A percentile compares a stretch with the other conserved stretches of the same genome.
Conservation (phyloP, 1,140 invertebrate species). For the Globodera ellingtonae region DNA sequence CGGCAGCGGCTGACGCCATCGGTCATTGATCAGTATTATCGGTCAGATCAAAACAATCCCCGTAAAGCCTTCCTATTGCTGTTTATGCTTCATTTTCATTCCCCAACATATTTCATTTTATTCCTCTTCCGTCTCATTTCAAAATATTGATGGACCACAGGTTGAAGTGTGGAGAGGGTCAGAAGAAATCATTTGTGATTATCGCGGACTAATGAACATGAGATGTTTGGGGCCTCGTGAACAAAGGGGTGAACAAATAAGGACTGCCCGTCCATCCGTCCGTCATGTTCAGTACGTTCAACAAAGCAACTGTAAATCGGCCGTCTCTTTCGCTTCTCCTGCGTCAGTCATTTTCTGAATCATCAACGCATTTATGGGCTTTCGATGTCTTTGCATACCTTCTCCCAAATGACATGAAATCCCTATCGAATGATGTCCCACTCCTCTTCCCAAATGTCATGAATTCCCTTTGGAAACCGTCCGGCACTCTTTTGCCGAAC, state of each 20-base stretch:
- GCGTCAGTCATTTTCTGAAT: neutral
- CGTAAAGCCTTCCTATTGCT: neutral
- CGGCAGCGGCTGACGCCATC: neutral
- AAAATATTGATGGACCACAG: neutral
- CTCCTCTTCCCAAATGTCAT: slow-evolving; percentile 33
- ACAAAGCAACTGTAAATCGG: no score
- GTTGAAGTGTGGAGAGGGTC: neutral
- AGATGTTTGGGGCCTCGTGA: no score
- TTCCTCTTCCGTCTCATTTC: neutral
- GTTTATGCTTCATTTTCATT: neutral
- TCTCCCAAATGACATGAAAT: slow-evolving; percentile 22
- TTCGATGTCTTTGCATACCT: neutral
- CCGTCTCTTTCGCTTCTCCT: no score
- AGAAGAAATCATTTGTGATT: neutral
- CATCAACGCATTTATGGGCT: neutral
- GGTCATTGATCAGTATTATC: neutral
- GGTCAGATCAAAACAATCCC: neutral
- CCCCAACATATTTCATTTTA: neutral
- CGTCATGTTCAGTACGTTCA: neutral
- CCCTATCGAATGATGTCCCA: neutral
- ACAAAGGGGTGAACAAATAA: neutral
- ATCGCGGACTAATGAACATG: no score
- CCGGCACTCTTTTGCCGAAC: slow-evolving; percentile 28
- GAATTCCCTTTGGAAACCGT: slow-evolving; percentile 27
- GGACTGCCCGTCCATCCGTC: neutral